Evolutionary conservation across 1,140 invertebrate species (phyloP).

Genomic region (Lamellibrachia luymesi): DNA sequence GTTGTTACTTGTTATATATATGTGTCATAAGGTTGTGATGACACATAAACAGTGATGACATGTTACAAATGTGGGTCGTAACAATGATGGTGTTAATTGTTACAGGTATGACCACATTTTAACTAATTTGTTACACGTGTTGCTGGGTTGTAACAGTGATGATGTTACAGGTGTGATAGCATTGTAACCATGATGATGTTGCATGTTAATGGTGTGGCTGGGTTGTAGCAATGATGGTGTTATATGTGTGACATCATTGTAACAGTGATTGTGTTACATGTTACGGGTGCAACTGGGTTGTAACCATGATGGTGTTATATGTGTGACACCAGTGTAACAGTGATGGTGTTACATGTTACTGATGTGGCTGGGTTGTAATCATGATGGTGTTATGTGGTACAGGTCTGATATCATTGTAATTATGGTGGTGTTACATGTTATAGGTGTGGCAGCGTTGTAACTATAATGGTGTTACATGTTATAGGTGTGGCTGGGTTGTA

Average conservation of each 20-base stretch:
- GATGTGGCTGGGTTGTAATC: too few relatives aligned
- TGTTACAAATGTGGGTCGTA: slow-evolving; percentile 79
- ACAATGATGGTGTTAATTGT: background rate
- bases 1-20: background rate
- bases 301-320: slow-evolving; percentile 72
- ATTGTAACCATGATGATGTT: background rate
- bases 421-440: too few relatives aligned
- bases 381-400: too few relatives aligned
- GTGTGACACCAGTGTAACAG: background rate
- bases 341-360: too few relatives aligned
- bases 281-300: background rate
- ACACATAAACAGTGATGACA: slow-evolving; percentile 97
- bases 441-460: too few relatives aligned
- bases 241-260: background rate
- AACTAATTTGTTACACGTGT: background rate
- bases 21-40: slow-evolving; percentile 75
- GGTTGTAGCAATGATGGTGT: background rate
- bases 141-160: background rate
- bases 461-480: too few relatives aligned
- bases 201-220: background rate
- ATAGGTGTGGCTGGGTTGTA: too few relatives aligned
- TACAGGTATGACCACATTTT: background rate
- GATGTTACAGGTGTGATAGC: too few relatives aligned
- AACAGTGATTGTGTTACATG: background rate
- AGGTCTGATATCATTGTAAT: too few relatives aligned